These are phyloP conservation scores for Hycleus cichorii DNA, from an alignment of 1,140 invertebrate species.

Conservation along the genomic window DNA sequence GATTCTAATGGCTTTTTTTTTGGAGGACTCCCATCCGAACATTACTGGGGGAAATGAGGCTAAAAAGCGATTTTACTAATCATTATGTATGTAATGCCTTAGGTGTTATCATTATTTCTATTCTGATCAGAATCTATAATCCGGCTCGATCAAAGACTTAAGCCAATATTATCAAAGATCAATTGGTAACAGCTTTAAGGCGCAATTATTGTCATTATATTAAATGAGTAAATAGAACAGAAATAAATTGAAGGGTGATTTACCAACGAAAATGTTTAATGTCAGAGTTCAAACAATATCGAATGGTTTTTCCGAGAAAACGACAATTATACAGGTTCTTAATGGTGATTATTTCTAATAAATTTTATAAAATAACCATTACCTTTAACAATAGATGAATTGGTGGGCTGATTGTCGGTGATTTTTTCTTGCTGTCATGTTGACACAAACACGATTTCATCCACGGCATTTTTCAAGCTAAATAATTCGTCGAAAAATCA, in stretches of 20 bases:
- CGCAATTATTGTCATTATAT: constrained; percentile 10
- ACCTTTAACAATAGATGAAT: constrained; percentile 43
- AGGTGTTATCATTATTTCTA: background rate
- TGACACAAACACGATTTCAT: constrained; percentile 43
- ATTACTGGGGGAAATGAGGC: too few relatives aligned
- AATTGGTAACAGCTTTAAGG: constrained; percentile 3
- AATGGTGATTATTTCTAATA: too few relatives aligned
- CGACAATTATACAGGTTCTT: too few relatives aligned
- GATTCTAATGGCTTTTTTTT: too few relatives aligned
- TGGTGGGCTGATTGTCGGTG: constrained; percentile 42
- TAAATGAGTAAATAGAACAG: constrained; percentile 2
- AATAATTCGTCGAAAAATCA: too few relatives aligned
- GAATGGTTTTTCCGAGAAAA: too few relatives aligned
- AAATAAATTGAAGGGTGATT: constrained; percentile 2
- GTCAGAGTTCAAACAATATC: too few relatives aligned
- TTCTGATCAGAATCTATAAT: constrained; percentile 4
- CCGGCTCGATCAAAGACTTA: constrained; percentile 1
- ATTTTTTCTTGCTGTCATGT: constrained; percentile 40
- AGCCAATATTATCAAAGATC: background rate
- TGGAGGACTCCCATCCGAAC: too few relatives aligned
- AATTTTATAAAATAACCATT: constrained; percentile 2
- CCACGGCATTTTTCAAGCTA: constrained; percentile 38
- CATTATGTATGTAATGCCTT: background rate
- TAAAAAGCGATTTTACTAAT: too few relatives aligned
- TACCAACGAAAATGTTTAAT: too few relatives aligned